phyloP scores from a whole-genome alignment of 2,888 invertebrate genomes.

The Caenorhabditis plicata region DNA sequence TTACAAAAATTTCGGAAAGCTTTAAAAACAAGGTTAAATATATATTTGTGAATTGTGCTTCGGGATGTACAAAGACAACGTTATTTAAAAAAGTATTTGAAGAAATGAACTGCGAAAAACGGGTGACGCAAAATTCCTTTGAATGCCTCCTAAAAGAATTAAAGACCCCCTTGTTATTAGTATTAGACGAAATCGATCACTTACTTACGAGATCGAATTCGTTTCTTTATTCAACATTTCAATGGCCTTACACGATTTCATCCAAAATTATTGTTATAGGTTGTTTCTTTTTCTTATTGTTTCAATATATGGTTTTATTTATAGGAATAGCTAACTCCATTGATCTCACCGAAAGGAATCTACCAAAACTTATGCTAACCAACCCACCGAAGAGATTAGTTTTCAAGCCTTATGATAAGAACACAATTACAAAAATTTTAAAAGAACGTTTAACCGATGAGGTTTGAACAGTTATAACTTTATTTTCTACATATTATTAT shows the following conservation, averaged over 20 bases:
- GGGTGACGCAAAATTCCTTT: constrained; percentile 8
- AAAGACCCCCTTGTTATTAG: constrained; percentile 25
- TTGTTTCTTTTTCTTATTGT: not conserved
- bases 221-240: constrained; percentile 34
- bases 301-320: not conserved
- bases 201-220: constrained; percentile 25
- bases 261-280: constrained; percentile 35
- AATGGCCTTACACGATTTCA: constrained; percentile 39
- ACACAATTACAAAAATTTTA: constrained; percentile 85
- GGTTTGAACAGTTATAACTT: constrained; percentile 13
- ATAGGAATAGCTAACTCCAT: constrained; percentile 84
- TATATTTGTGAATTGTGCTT: constrained; percentile 48
- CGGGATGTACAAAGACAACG: constrained; percentile 24
- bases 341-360: constrained; percentile 85
- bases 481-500: not conserved
- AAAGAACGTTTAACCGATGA: constrained; percentile 74
- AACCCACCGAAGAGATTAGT: constrained; percentile 74
- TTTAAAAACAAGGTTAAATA: constrained; percentile 13
- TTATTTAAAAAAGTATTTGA: constrained; percentile 31
- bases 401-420: constrained; percentile 86
- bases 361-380: constrained; percentile 83
- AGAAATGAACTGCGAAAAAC: constrained; percentile 11
- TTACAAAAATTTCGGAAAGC: constrained; percentile 37
- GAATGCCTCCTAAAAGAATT: constrained; percentile 6
- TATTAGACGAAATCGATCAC: constrained; percentile 46